Evolutionary conservation across 2,888 invertebrate genomes (phyloP).

Genomic region (Chrysolina haemoptera): DNA sequence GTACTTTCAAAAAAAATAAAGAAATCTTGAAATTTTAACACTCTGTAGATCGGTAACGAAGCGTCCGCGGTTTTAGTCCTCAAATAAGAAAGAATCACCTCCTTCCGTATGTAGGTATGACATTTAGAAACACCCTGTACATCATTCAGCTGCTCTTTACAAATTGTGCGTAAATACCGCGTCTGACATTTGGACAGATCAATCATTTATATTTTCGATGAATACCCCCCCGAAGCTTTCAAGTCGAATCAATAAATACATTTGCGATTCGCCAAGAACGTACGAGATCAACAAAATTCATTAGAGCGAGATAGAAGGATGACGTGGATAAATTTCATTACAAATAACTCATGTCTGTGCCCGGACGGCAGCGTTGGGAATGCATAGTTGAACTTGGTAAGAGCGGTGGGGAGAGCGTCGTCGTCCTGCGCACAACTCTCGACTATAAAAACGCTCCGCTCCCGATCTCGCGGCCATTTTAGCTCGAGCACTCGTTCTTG

Average conservation of each 20-base stretch:
- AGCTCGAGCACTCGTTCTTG: conserved; percentile 42
- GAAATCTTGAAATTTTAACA: too few relatives aligned
- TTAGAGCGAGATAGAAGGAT: conserved; percentile 43
- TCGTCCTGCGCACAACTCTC: conserved; percentile 30
- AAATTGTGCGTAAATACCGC: background rate
- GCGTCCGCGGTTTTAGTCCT: too few relatives aligned
- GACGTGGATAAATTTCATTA: conserved; percentile 45
- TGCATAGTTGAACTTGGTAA: conserved; percentile 23
- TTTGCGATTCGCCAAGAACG: conserved; percentile 18
- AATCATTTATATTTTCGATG: conserved; percentile 28
- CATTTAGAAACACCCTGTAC: too few relatives aligned
- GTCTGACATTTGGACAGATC: conserved; percentile 17
- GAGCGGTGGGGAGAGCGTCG: conserved; percentile 16
- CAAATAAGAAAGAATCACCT: too few relatives aligned
- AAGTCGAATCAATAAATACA: conserved; percentile 33
- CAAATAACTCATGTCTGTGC: conserved; percentile 45
- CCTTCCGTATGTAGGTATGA: too few relatives aligned
- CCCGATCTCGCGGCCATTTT: conserved; percentile 42
- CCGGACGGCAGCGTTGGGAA: conserved; percentile 26
- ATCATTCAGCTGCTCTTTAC: too few relatives aligned
- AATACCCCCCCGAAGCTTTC: conserved; percentile 2
- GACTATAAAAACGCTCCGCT: conserved; percentile 44
- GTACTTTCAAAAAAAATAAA: too few relatives aligned
- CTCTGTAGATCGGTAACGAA: too few relatives aligned
- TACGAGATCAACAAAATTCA: conserved; percentile 44